phyloP scores from a whole-genome alignment of 2,113 vertebrate genomes.

The Nothocercus nigrocapillus region DNA sequence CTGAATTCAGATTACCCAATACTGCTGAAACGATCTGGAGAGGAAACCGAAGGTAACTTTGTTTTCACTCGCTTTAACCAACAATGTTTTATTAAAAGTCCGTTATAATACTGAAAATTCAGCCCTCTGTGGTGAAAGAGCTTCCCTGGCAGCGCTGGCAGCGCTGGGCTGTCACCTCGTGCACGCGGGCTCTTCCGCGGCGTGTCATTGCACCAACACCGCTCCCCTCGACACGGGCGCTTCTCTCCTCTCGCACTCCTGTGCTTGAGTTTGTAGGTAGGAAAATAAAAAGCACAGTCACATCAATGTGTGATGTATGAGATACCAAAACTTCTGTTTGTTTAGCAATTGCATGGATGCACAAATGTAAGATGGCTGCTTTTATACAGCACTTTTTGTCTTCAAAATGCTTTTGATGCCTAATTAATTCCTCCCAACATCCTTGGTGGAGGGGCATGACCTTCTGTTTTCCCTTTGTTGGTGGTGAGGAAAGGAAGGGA shows the following conservation, averaged over 20 bases:
- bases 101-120: neutral
- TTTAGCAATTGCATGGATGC: neutral
- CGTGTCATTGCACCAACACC: neutral
- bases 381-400: neutral
- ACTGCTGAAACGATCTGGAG: conserved; percentile 1
- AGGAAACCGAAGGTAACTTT: neutral
- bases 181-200: neutral
- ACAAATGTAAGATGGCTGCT: too few species aligned
- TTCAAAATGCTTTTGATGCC: neutral
- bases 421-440: fast-evolving
- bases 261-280: fast-evolving
- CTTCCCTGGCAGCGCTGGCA: neutral
- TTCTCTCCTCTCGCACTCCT: fast-evolving
- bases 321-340: neutral
- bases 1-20: neutral
- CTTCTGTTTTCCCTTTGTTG: too few species aligned
- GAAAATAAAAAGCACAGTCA: fast-evolving
- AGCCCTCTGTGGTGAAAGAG: neutral
- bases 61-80: neutral
- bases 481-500: neutral
- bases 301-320: neutral
- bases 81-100: neutral
- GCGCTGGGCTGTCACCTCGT: neutral
- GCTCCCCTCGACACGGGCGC: neutral
- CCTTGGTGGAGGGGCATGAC: fast-evolving